Evolutionary conservation across 2,888 invertebrate species (phyloP), one percentile per base, ranked within the genome.

Genomic region (Perizoma affinitatum): DNA sequence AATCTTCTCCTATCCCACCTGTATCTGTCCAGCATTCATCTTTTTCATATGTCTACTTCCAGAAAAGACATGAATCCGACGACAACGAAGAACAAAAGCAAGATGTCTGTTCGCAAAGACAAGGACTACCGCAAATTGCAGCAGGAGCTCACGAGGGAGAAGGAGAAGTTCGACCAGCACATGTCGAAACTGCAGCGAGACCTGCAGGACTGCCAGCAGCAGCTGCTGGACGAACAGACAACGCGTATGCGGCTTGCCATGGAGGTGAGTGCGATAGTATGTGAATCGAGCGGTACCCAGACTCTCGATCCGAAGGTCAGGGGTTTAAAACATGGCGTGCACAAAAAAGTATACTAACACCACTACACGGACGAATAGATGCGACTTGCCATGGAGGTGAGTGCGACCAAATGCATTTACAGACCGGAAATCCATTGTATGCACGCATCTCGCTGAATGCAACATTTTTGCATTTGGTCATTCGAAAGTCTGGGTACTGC

Each of bases 101-200:
- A 96, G 90, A 95, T 95, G 80, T 94, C 95, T 1, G 96, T 96
- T 42, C 96, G 97, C 80, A 98, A 98, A 80, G 99, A 99, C 83
- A 98, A 98, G 86, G 98, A 99, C 87, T 96, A 97, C 88, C 95
- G 98, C 73, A 97, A 98, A 82, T 90, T 98, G 74, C 98, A 99
- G 83, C 98, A 98, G 81, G 98, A 99, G 83, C 91, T 99, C 59
- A 97, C 97, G 11, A 95, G 96, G 79, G 99, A 99, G 90, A 96
- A 97, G 77, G 98, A 98, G 81, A 98, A 99, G 88, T 98, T 96
- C 84, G 97, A 96, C 82, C 97, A 98, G 86, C 94, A 96, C 92
- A 95, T 96, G 62, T 94, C 95, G 69, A 97, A 97, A 86, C 95
- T 96, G 88, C 96, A 96, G 85, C 96, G 96, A 66, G 97, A 97